phyloP scores from a whole-genome alignment of 1,140 invertebrate species.

The Drosophila ironensis region DNA sequence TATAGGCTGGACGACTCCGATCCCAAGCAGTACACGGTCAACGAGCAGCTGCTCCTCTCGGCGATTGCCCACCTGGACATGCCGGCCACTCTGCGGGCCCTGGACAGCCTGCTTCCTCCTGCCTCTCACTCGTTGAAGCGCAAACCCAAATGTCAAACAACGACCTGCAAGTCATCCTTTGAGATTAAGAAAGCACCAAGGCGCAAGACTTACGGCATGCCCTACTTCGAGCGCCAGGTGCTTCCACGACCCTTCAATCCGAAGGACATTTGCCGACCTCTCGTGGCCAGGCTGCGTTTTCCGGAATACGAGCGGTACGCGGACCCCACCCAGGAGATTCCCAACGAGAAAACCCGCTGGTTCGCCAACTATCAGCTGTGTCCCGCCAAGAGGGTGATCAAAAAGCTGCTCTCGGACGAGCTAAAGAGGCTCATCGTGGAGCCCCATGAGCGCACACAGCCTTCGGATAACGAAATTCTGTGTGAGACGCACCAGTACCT shows the following conservation, averaged over 20 bases:
- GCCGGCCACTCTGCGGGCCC: slow-evolving; percentile 36
- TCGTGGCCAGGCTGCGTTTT: not conserved
- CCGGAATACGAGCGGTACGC: slow-evolving; percentile 7
- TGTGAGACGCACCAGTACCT: slow-evolving; percentile 9
- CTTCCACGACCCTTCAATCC: slow-evolving; percentile 17
- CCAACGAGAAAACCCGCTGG: slow-evolving; percentile 27
- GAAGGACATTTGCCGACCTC: not conserved
- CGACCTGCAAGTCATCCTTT: too few species aligned
- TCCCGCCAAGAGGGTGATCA: slow-evolving; percentile 23
- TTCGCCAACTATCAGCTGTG: slow-evolving; percentile 24
- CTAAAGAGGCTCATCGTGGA: slow-evolving; percentile 3
- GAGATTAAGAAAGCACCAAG: too few species aligned
- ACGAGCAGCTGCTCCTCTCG: slow-evolving; percentile 64
- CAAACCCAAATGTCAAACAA: too few species aligned
- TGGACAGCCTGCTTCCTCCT: slow-evolving; percentile 53
- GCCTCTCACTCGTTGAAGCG: slow-evolving; percentile 22
- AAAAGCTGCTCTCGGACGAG: slow-evolving; percentile 8
- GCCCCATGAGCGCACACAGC: not conserved
- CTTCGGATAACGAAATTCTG: not conserved
- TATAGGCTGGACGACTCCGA: not conserved
- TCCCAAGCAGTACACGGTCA: slow-evolving; percentile 12
- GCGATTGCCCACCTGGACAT: slow-evolving; percentile 64
- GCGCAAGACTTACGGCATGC: not conserved
- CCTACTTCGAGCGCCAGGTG: slow-evolving; percentile 19
- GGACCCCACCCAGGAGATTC: slow-evolving; percentile 3